Conservation (phyloP, 2,888 invertebrate genomes). For the Lasioglossum pauxillum region DNA sequence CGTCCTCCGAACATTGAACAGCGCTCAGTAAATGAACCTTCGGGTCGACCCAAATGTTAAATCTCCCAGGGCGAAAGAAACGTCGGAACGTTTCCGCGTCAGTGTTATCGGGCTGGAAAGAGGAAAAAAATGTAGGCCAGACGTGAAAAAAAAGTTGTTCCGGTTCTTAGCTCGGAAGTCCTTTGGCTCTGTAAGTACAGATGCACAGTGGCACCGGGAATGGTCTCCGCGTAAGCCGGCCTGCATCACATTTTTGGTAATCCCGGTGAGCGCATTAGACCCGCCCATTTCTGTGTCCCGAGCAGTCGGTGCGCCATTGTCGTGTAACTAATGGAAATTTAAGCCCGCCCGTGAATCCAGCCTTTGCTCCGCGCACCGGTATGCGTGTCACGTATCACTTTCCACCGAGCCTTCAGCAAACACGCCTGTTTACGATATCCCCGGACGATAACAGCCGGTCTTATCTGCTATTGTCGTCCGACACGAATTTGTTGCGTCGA, state of each 20-base stretch:
- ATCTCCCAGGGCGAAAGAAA: not conserved
- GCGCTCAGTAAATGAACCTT: not conserved
- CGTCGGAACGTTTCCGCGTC: not conserved
- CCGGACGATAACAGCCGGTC: conserved; percentile 78
- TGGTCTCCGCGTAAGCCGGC: conserved; percentile 15
- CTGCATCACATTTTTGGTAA: conserved; percentile 60
- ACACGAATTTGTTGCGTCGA: conserved; percentile 39
- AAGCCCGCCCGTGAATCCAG: conserved; percentile 78
- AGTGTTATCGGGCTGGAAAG: not conserved
- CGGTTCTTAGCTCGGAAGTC: not conserved
- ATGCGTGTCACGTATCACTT: conserved; percentile 84
- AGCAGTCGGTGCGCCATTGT: conserved; percentile 75
- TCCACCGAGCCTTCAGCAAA: conserved; percentile 79
- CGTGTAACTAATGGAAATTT: conserved; percentile 80
- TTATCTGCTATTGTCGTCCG: conserved; percentile 67
- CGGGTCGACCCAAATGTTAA: not conserved
- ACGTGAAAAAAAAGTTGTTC: not conserved
- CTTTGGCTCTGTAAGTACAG: not conserved
- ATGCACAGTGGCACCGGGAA: conserved; percentile 2
- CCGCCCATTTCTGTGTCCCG: conserved; percentile 72
- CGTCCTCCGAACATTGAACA: not conserved
- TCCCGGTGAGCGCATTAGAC: conserved; percentile 49
- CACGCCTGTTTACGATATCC: conserved; percentile 82
- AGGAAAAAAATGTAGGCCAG: not conserved
- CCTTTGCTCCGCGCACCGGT: conserved; percentile 72